Evolutionary conservation across 1,140 invertebrate genomes (phyloP), one percentile per base, ranked within the genome.

Genomic region (Ladona fulva): DNA sequence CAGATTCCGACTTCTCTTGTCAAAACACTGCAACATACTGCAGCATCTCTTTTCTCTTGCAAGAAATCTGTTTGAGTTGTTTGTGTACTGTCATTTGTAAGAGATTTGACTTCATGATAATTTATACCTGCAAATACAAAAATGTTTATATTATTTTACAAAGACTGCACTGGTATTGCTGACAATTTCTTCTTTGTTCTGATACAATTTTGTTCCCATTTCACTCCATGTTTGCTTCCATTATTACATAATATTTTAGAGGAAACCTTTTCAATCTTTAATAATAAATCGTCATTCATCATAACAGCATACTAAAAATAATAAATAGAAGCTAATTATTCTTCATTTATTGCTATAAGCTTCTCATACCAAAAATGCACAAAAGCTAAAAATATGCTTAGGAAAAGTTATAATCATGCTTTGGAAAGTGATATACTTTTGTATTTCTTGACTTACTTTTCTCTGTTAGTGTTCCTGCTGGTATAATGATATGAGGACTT

Each of bases 1-100:
- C 87, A 87, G 74, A 91, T 86, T 5, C 90, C 90, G 77, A 91
- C 86, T 82, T 91, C 90, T 80, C 92, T 83, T 0, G 90, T 93
- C 66, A 91, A 81, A 25, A 90, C 87, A 37, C 86, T 86, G 80
- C 91, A 92, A 80, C 90, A 90, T 0, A 91, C 90, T 25, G 90
- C 90, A 24, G 91, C 90, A 85, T 93, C 92, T 80, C 88, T 83
- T 80, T 79, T 66, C n/a, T 25, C 79, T 80, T 24, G 81, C 80
- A 76, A 25, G 79, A 52, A 25, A 42, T 77, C 14, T 81, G 79
- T 80, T 80, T 77, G 82, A 81, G 42, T 81, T 82, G 44, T 82
- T 79, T 6, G 81, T 81, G 42, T 82, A 76, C 79, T 81, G 82
- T 80, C 81, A 80, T 80, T 66, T 66, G 52, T 66, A 5, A 66